Evolutionary conservation across 2,888 invertebrate genomes (phyloP), one percentile per base, ranked within the genome.

Genomic region (Apotomis betuletana): DNA sequence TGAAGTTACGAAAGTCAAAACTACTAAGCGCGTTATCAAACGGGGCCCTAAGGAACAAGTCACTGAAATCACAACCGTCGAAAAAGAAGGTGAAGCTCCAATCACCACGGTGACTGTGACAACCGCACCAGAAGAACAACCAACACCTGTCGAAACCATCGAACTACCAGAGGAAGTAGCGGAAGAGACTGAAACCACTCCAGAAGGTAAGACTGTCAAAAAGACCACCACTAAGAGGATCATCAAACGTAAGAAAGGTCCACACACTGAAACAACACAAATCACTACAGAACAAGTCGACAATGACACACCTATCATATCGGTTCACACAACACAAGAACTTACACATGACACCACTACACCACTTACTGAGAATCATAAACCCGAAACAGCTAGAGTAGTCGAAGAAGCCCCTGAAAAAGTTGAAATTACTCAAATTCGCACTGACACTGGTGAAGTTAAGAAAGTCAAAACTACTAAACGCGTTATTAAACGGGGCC

Each of bases 381-480:
- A 41, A 6, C 10, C 5, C 4, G 61, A 55, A 4, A 61, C 10
- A 0, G 60, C 68, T 0, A 49, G 0, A 5, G 1, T 69, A 0
- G 15, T 69, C 0, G 57, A 69, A 12, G 62, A 68, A 49, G 55
- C 46, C 12, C 69, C 69, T 0, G 69, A 69, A 6, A 10, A 36
- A 1, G 69, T 62, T 0, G 6, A 69, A n/a, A 2, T 69, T 3
- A 55, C 73, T 1, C 64, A 75, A 36, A 70, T 75, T 0, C 63
- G 52, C 0, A 73, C 74, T 0, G 54, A 74, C 60, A 62, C 49
- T 1, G 69, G 69, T 0, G 69, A 69, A 3, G 46, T 62, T 0
- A 69, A 72, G 4, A 69, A 60, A 9, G 58, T 75, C 0, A 77
- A 74, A 55, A 77, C 75, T 2, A 74, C 57, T 0, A 75, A 74